Evolutionary conservation across 2,797 vertebrate genomes (phyloP), one percentile per base, ranked within the genome.

Genomic region (Sandelia bainsii): DNA sequence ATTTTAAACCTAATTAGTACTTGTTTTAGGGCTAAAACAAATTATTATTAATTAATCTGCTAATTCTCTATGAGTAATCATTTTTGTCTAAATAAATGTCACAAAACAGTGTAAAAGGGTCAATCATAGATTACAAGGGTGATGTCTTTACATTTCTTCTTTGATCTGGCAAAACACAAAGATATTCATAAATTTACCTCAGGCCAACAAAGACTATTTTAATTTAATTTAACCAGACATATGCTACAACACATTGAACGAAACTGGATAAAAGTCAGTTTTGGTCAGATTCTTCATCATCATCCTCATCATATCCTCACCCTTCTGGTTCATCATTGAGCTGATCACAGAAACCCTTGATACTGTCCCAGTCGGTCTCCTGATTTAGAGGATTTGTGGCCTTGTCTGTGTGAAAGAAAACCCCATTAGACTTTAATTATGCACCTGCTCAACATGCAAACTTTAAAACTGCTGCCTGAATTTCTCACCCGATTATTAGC

Each of bases 311-410:
- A 50, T 57, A 23, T 29, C 37, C 96, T 92, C 89, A 99, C 98
- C 97, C 97, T 58, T 99, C 98, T 7, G 96, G 92, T 83, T 99
- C 97, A 89, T 95, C 94, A 81, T 95, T 96, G 77, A 99, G 96
- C 77, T 97, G 96, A 69, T 98, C 96, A 65, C 96, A 99, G 87
- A 99, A 99, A 0, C 91, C 92, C 50, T 95, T 93, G 88, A 99
- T 96, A 57, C 90, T 94, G 46, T 96, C 95, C 97, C 97, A 99
- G 87, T 99, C 95, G 27, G 95, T 89, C 34, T 97, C 97, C 84
- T 96, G 97, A 88, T 99, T 99, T 73, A 97, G 85, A 48, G 98
- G 98, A 77, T 97, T 99, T 39, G 98, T 99, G 16, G 97, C 97
- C 87, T 94, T 96, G 83, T 99, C 98, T 99, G 90, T 0, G 2